Evolutionary conservation across 2,113 vertebrate species (phyloP), one percentile per base, ranked within the genome.

Genomic region (Reinhardtius hippoglossoides): DNA sequence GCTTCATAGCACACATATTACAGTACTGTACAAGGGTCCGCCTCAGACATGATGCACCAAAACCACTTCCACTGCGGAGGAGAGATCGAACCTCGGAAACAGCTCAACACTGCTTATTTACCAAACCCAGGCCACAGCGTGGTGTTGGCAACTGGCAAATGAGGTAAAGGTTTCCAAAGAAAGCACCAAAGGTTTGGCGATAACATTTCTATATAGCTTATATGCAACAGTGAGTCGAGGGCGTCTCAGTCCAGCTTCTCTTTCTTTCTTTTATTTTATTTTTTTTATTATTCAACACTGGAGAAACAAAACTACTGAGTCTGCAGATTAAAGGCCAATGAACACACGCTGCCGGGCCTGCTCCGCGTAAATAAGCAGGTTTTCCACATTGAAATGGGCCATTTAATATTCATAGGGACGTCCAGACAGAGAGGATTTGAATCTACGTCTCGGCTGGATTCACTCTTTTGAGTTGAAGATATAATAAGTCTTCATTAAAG

Each of bases 11-110:
- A 92, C 87, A 93, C 77, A 90, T 83, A 89, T 86, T 89, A 93
- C 90, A 93, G 88, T 91, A 92, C 91, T 93, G 90, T 93, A 92
- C 92, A 93, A 78, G 89, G 90, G 91, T 92, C 91, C 87, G 78
- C 86, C 91, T 89, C 89, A 88, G 90, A 91, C 88, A 81, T 79
- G 23, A 91, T 88, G 91, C 89, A 91, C 84, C 82, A 77, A 80
- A 78, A 85, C 62, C 90, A 88, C 86, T 85, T 76, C 78, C 74
- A 87, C 87, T 73, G 74, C 82, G 65, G 84, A 89, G 88, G 84
- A 78, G 66, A 54, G 71, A 74, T 87, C 78, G 77, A 76, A 82
- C 80, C 87, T 90, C 84, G 54, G 84, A 86, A 87, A 86, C 85
- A 88, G 88, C 67, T 81, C 63, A 80, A 86, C 80, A 79, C 80